Percentiles rank a stretch among this genome's conserved stretches.
phyloP scores from a whole-genome alignment of 2,113 vertebrate genomes.

The Chaetorhynchus papuensis region DNA sequence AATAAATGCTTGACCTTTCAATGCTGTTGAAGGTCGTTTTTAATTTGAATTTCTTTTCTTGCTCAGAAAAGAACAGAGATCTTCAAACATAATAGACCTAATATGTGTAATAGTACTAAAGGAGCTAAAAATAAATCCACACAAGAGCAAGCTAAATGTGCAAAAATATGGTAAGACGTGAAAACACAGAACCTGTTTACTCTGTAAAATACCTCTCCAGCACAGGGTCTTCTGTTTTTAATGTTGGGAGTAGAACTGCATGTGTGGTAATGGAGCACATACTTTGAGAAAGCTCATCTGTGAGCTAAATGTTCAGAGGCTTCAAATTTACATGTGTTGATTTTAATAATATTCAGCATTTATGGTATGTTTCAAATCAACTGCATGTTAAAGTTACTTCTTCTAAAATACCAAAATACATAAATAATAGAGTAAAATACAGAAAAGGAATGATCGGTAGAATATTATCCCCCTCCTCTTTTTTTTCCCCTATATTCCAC shows the following conservation, averaged over 20 bases:
- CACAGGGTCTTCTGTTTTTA: neutral
- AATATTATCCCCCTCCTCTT: accelerated
- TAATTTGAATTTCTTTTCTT: neutral
- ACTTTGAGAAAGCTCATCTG: neutral
- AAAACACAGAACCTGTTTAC: neutral
- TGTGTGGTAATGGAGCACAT: neutral
- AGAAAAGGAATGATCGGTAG: neutral
- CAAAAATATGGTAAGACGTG: neutral
- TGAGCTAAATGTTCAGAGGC: neutral
- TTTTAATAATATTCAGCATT: neutral
- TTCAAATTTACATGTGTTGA: accelerated
- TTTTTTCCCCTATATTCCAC: accelerated
- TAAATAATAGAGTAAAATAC: neutral
- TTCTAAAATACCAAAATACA: neutral
- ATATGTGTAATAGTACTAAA: neutral
- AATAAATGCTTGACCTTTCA: neutral
- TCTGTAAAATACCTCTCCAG: neutral
- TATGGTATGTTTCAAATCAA: neutral
- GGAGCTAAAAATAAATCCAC: neutral
- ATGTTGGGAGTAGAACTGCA: accelerated
- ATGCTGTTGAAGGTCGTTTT: neutral
- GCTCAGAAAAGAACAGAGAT: neutral
- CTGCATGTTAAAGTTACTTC: neutral
- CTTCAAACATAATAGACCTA: neutral
- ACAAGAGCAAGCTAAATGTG: neutral